Evolutionary conservation across 2,113 vertebrate species (phyloP).

Genomic region (Aleadryas rufinucha): DNA sequence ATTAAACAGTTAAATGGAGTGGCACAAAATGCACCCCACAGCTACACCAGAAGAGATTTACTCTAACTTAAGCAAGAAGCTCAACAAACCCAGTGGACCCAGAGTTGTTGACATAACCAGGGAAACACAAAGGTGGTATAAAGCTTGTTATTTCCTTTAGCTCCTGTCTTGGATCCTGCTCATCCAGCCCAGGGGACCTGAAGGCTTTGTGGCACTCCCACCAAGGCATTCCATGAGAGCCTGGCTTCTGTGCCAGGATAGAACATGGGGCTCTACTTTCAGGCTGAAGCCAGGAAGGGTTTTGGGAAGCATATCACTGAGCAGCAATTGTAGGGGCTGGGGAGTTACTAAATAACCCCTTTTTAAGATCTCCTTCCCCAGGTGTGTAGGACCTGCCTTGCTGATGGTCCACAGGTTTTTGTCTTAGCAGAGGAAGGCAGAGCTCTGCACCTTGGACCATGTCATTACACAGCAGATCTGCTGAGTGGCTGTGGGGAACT

Average conservation of each 20-base stretch:
- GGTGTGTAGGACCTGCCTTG: not conserved
- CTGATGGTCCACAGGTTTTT: not conserved
- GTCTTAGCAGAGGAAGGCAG: not conserved
- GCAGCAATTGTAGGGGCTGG: not conserved
- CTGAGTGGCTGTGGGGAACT: not conserved
- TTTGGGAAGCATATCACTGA: not conserved
- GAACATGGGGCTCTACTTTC: not conserved
- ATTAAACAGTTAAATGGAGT: not conserved
- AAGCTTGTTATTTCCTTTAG: not conserved
- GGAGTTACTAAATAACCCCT: not conserved
- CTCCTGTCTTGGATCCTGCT: not conserved
- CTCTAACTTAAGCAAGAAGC: not conserved
- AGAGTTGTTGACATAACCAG: not conserved
- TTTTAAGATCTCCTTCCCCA: not conserved
- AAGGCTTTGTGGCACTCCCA: not conserved
- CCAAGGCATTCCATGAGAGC: accelerated
- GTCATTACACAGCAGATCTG: not conserved
- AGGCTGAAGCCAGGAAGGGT: not conserved
- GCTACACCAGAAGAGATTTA: not conserved
- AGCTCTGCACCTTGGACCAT: accelerated
- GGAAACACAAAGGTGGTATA: not conserved
- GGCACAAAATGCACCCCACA: not conserved
- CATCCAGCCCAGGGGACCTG: not conserved
- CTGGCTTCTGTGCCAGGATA: not conserved
- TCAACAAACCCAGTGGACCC: not conserved